Conservation (phyloP, 35 echinoderm and acorn worm genomes). For the Ophiothrix spiculata region DNA sequence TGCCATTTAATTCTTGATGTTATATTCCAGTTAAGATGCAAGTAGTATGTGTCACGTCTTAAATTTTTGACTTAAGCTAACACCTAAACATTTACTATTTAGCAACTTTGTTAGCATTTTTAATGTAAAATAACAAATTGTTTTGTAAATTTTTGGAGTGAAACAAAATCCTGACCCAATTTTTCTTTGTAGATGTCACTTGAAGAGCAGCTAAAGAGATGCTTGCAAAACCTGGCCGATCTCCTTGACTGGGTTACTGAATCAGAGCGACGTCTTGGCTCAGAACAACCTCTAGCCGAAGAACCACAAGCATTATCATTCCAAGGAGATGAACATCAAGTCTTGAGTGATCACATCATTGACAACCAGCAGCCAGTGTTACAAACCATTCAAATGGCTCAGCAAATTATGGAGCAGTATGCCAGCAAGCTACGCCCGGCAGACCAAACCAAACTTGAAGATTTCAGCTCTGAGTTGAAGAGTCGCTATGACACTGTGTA, state of each 20-base stretch:
- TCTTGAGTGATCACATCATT: constrained; percentile 62
- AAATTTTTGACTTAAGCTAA: too few species aligned
- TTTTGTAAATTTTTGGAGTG: too few species aligned
- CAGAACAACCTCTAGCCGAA: constrained; percentile 75
- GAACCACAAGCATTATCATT: constrained; percentile 33
- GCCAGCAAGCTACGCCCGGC: constrained; percentile 44
- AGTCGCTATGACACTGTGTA: constrained; percentile 74
- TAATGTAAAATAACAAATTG: too few species aligned
- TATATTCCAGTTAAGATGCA: too few species aligned
- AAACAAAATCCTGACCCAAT: too few species aligned
- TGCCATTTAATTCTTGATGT: too few species aligned
- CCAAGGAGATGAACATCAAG: constrained; percentile 64
- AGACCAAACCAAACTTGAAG: constrained; percentile 56
- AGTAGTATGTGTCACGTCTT: too few species aligned
- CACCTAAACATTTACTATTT: too few species aligned
- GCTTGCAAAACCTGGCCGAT: constrained; percentile 42
- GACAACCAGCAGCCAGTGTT: constrained; percentile 80
- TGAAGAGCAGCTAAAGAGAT: constrained; percentile 46
- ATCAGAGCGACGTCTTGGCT: constrained; percentile 74
- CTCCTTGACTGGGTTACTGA: constrained; percentile 80
- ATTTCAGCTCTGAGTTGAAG: constrained; percentile 72
- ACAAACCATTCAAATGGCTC: constrained; percentile 58
- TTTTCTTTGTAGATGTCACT: constrained; percentile 53
- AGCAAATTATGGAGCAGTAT: constrained; percentile 68
- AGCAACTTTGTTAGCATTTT: too few species aligned